These are phyloP conservation scores for Luehdorfia chinensis DNA, from an alignment of 1,140 invertebrate species.

Conservation along the genomic window DNA sequence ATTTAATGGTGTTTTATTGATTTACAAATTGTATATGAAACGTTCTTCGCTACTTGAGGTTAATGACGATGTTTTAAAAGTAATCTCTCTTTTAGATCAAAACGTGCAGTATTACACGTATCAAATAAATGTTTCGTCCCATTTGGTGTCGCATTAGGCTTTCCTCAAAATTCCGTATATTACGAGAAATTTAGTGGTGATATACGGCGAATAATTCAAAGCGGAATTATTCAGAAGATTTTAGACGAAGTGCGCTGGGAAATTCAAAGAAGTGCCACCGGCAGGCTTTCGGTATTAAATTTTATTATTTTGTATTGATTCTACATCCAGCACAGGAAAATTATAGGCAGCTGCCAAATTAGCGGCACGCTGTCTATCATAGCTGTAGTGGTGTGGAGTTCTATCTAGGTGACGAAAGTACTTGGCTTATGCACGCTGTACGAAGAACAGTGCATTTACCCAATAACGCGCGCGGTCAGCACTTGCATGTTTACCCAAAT, in stretches of 20 bases:
- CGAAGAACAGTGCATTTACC: too few relatives aligned
- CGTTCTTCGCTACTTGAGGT: too few relatives aligned
- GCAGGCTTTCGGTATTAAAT: slow-evolving; percentile 77
- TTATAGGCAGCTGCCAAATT: too few relatives aligned
- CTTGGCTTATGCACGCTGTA: too few relatives aligned
- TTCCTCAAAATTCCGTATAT: slow-evolving; percentile 80
- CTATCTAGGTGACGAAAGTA: too few relatives aligned
- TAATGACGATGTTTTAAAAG: too few relatives aligned
- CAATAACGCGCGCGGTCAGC: too few relatives aligned
- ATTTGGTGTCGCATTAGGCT: slow-evolving; percentile 80
- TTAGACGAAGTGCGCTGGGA: slow-evolving; percentile 83
- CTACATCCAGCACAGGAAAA: background rate
- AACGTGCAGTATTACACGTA: slow-evolving; percentile 81
- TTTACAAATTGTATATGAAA: too few relatives aligned
- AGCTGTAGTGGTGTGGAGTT: too few relatives aligned
- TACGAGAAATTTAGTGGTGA: slow-evolving; percentile 78
- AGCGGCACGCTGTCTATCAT: too few relatives aligned
- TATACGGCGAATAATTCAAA: slow-evolving; percentile 79
- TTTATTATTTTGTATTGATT: background rate
- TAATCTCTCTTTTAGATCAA: slow-evolving; percentile 58
- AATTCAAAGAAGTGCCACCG: slow-evolving; percentile 78
- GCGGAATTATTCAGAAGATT: slow-evolving; percentile 82
- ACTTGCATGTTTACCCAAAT: too few relatives aligned
- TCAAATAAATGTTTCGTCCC: slow-evolving; percentile 84
- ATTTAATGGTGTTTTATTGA: too few relatives aligned